Evolutionary conservation across 2,888 invertebrate species (phyloP).

Genomic region (Temnothorax ravouxi): DNA sequence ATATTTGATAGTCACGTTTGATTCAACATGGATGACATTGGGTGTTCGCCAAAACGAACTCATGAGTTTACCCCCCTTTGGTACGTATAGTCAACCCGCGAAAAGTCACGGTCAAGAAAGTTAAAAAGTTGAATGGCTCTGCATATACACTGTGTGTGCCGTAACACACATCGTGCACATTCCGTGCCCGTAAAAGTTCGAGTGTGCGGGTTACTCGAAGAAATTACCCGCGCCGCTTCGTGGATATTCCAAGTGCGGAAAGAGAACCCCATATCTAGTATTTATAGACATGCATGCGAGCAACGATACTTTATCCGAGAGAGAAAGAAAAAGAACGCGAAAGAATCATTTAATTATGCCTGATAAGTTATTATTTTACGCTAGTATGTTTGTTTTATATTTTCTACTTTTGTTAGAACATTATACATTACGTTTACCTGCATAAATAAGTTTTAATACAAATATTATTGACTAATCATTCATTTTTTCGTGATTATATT

Average conservation of each 20-base stretch:
- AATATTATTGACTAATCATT: background rate
- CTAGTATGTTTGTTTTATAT: background rate
- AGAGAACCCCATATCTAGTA: background rate
- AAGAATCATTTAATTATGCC: constrained; percentile 8
- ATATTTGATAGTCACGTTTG: background rate
- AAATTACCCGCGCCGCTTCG: constrained; percentile 61
- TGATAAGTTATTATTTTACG: constrained; percentile 1
- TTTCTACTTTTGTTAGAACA: background rate
- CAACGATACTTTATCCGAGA: constrained; percentile 22
- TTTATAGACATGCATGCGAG: constrained; percentile 22
- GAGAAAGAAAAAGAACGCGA: background rate
- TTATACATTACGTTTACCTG: background rate
- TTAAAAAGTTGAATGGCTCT: constrained; percentile 41
- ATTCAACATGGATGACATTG: constrained; percentile 1
- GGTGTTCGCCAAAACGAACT: constrained; percentile 20
- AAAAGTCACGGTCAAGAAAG: constrained; percentile 50
- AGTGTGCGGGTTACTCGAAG: constrained; percentile 60
- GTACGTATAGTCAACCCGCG: background rate
- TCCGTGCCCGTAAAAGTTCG: constrained; percentile 51
- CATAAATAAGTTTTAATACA: background rate
- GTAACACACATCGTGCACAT: constrained; percentile 4
- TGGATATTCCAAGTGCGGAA: constrained; percentile 40
- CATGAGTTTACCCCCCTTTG: background rate
- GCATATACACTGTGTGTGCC: background rate
- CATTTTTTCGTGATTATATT: background rate